Evolutionary conservation across 2,888 invertebrate species (phyloP), one percentile per base, ranked within the genome.

Genomic region (Coenonympha arcania): DNA sequence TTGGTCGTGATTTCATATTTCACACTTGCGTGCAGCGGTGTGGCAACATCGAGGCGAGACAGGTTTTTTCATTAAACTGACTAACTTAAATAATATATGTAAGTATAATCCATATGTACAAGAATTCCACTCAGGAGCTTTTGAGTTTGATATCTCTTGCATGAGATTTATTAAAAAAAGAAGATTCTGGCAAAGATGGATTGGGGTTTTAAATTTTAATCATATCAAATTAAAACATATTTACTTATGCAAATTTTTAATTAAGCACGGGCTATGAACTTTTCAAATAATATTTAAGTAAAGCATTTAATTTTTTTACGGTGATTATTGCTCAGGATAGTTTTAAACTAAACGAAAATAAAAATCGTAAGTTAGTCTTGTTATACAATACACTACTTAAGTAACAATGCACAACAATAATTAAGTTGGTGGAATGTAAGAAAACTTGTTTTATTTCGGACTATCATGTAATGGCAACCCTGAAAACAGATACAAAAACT

Each of bases 1-100:
- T n/a, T n/a, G n/a, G n/a, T n/a, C 86, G 86, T 86, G 86, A 86
- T 86, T 86, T 83, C 83, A 84, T 86, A 84, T 84, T 86, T 86
- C 84, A 85, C 86, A 86, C 86, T 83, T 79, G 39, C 6, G 20
- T 13, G 37, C 69, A 71, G 71, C 69, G 75, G 80, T 78, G 79
- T 73, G 74, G 78, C 75, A 75, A 76, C 71, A 69, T 68, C 66
- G 72, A 66, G 71, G 79, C 65, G 71, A 66, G 71, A 80, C 82
- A 76, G 79, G 83, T 82, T 79, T 71, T 73, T 78, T 76, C 73
- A 73, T 68, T 71, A 73, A 70, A 66, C 66, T 51, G 55, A 65
- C 61, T 52, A 66, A 61, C 60, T 63, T 63, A 59, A 62, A 61
- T 36, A 52, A 53, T 37, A n/a, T n/a, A n/a, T n/a, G n/a, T n/a